Conservation (phyloP, 2,888 invertebrate genomes). For the Fragum sueziense region DNA sequence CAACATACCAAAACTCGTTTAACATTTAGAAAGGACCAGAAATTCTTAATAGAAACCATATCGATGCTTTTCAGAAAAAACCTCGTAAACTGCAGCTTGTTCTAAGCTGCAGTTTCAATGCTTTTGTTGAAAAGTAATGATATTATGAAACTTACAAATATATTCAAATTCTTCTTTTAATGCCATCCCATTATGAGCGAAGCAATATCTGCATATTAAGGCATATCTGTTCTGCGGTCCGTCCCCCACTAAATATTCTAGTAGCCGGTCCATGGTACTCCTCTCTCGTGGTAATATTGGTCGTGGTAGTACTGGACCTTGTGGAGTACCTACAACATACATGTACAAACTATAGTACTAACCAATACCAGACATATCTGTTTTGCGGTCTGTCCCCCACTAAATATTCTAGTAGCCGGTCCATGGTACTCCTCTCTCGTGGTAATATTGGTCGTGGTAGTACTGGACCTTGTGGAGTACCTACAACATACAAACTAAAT, state of each 20-base stretch:
- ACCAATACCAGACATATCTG: slow-evolving; percentile 96
- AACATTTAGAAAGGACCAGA: too few relatives aligned
- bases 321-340: slow-evolving; percentile 62
- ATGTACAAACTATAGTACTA: too few relatives aligned
- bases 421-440: slow-evolving; percentile 90
- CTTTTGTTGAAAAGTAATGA: too few relatives aligned
- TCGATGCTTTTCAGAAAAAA: too few relatives aligned
- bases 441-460: slow-evolving; percentile 87
- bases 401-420: slow-evolving; percentile 95
- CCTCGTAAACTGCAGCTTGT: too few relatives aligned
- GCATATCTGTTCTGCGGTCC: slow-evolving; percentile 97
- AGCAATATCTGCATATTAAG: slow-evolving; percentile 94
- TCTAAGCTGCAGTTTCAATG: too few relatives aligned
- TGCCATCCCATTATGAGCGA: slow-evolving; percentile 96
- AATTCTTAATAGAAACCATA: too few relatives aligned
- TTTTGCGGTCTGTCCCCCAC: slow-evolving; percentile 97
- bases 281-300: slow-evolving; percentile 90
- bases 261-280: slow-evolving; percentile 92
- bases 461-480: slow-evolving; percentile 75
- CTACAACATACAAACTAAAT: slow-evolving; percentile 86
- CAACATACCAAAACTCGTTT: too few relatives aligned
- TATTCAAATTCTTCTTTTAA: slow-evolving; percentile 88
- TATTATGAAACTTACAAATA: slow-evolving; percentile 84
- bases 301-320: slow-evolving; percentile 82
- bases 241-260: slow-evolving; percentile 97